Evolutionary conservation across 1,140 invertebrate species (phyloP).

Genomic region (Atopsyche davidsoni): DNA sequence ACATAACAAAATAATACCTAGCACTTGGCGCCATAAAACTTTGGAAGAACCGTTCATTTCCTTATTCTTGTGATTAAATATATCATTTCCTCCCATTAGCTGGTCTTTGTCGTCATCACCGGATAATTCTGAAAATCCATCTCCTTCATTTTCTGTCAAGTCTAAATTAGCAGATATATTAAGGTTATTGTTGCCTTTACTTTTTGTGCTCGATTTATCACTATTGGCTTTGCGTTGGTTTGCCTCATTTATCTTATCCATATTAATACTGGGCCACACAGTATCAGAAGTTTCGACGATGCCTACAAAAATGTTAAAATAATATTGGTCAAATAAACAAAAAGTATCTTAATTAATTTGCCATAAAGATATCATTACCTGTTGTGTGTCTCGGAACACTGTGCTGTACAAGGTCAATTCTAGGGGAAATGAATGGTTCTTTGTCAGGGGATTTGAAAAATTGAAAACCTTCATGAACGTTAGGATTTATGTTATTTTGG

Average conservation of each 20-base stretch:
- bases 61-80: too few relatives aligned
- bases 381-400: conserved; percentile 18
- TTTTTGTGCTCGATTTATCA: conserved; percentile 38
- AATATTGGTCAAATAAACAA: not conserved
- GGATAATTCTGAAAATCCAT: too few relatives aligned
- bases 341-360: too few relatives aligned
- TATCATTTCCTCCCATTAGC: too few relatives aligned
- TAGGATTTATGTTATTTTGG: conserved; percentile 16
- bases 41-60: too few relatives aligned
- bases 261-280: conserved; percentile 43
- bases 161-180: conserved; percentile 19
- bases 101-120: too few relatives aligned
- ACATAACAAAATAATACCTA: too few relatives aligned
- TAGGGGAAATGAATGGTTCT: conserved; percentile 15
- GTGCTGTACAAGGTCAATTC: conserved; percentile 8
- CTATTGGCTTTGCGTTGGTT: conserved; percentile 42
- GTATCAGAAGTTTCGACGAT: conserved; percentile 33
- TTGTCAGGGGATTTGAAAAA: conserved; percentile 14
- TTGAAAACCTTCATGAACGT: conserved; percentile 23
- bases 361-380: conserved; percentile 15
- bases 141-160: conserved; percentile 13
- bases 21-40: too few relatives aligned
- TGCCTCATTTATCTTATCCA: conserved; percentile 43
- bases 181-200: conserved; percentile 30
- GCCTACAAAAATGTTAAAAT: conserved; percentile 10